A percentile compares a stretch with the other conserved stretches of the same genome.
phyloP scores from a whole-genome alignment of 2,113 vertebrate genomes.

The Tupaia chinensis region DNA sequence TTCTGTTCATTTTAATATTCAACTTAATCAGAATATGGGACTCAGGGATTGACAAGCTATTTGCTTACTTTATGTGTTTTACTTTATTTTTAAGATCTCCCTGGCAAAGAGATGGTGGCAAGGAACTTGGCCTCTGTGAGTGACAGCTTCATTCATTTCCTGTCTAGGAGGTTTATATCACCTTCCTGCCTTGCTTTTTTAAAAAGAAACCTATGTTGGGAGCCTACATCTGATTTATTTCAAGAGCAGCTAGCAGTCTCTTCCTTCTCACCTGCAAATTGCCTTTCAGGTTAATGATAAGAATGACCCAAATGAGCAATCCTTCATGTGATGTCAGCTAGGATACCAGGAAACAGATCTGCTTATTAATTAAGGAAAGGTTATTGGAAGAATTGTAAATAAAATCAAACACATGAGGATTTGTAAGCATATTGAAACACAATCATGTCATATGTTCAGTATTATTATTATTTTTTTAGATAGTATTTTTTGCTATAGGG shows the following conservation, averaged over 20 bases:
- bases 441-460: not conserved
- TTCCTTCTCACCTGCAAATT: not conserved
- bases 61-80: not conserved
- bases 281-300: not conserved
- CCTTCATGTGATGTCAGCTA: not conserved
- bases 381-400: not conserved
- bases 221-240: not conserved
- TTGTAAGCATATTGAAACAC: not conserved
- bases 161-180: slow-evolving; percentile 23
- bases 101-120: not conserved
- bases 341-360: not conserved
- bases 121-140: not conserved
- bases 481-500: too few species aligned
- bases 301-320: not conserved
- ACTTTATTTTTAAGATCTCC: not conserved
- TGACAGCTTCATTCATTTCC: not conserved
- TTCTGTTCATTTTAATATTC: slow-evolving; percentile 3
- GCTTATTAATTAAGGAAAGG: not conserved
- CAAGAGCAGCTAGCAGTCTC: not conserved
- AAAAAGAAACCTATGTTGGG: not conserved
- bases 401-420: not conserved
- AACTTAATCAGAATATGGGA: not conserved
- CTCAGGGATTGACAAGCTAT: not conserved
- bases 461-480: not conserved
- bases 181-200: not conserved